Base-by-base conservation (phyloP, 1,140 invertebrate species). In the Geopemphigus sp. region DNA sequence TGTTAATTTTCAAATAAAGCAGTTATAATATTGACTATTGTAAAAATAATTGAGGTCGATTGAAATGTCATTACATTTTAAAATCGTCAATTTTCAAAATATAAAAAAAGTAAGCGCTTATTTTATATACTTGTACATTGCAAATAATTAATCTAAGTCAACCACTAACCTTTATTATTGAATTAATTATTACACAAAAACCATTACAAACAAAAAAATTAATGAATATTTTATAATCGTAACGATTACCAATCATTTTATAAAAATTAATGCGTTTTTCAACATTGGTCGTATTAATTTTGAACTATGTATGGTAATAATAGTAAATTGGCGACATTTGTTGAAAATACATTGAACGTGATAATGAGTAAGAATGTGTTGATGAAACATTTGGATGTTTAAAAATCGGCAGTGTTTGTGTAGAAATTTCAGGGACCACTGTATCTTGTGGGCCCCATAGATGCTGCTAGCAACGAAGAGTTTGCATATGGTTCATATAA, bases 401-500 rank as follows among this genome's bases (percentile, higher is more conserved):
- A 76, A 76, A 72, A 54, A 29, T 72, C 10, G 74, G 74, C 74
- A 78, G 74, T 78, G 57, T 61, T 78, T n/a, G 29, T 63, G 10
- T 8, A 29, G 17, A 72, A 26, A 63, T 5, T 26, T 47, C 39
- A 5, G 22, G 39, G 39, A 26, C 74, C 74, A 59, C 24, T 59
- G 19, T 10, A 47, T 63, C 19, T 61, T 17, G 15, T 57, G 47
- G 81, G 81, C 82, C 83, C 84, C 83, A 82, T 22, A 82, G 80
- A 82, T 82, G 81, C 81, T 89, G 89, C 88, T 90, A 90, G 89
- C 89, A 90, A 80, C 87, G 85, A 82, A 87, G 86, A 81, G 83
- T 88, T 64, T 87, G 86, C 88, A 90, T 90, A 82, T 89, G 87
- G 81, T 87, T 88, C 85, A 90, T 88, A 84, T 94, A 95, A 83